Conservation (phyloP, 2,888 invertebrate genomes). For the Cosmia trapezina region DNA sequence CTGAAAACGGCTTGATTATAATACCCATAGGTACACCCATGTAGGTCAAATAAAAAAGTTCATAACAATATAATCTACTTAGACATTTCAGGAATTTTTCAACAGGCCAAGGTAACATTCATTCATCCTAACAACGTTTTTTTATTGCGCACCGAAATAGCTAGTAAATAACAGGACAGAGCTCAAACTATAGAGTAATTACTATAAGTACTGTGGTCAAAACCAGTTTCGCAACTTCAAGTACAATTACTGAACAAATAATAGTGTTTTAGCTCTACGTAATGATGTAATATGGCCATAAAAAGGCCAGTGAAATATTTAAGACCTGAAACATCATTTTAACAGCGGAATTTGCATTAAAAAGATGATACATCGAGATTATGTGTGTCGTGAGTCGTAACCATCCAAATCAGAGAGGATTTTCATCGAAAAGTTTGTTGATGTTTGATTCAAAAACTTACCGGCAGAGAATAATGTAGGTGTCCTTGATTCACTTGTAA, state of each 20-base stretch:
- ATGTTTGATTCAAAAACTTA: conserved; percentile 53
- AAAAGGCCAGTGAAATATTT: conserved; percentile 20
- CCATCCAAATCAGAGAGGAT: conserved; percentile 34
- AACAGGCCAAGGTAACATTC: conserved; percentile 32
- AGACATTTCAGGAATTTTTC: conserved; percentile 17
- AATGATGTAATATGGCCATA: conserved; percentile 54
- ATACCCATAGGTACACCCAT: too few relatives aligned
- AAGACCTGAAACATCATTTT: conserved; percentile 21
- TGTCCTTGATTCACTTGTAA: conserved; percentile 52
- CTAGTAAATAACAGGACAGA: conserved; percentile 29
- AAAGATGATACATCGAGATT: conserved; percentile 32
- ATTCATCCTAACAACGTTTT: conserved; percentile 31
- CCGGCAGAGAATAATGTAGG: conserved; percentile 43
- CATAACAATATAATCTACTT: neutral
- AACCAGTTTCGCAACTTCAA: conserved; percentile 62
- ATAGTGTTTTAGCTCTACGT: conserved; percentile 1
- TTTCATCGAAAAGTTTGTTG: conserved; percentile 10
- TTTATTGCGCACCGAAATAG: conserved; percentile 15
- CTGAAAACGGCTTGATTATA: conserved; percentile 1
- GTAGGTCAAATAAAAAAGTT: conserved; percentile 1
- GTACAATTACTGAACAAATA: conserved; percentile 31
- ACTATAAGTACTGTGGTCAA: conserved; percentile 23
- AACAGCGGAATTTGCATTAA: conserved; percentile 29
- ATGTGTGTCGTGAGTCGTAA: conserved; percentile 22
- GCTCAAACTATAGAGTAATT: conserved; percentile 42